A percentile compares a stretch with the other conserved stretches of the same genome.
phyloP scores from a whole-genome alignment of 2,113 vertebrate species.

The Sceloporus tristichus region DNA sequence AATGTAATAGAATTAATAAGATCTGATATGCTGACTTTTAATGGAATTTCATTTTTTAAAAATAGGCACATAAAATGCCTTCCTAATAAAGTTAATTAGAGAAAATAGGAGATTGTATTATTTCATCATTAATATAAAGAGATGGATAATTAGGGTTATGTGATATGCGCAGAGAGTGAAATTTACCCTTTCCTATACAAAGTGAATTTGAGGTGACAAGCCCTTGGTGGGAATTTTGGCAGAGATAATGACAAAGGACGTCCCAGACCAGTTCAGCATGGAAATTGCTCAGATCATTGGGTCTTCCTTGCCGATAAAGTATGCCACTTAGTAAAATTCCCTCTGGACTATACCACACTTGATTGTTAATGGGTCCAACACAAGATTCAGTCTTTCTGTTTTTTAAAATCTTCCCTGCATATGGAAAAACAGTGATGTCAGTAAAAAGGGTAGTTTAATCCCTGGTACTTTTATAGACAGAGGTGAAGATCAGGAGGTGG shows the following conservation, averaged over 20 bases:
- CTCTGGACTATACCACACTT: not conserved
- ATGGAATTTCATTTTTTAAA: conserved; percentile 83
- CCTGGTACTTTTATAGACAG: too few relatives aligned
- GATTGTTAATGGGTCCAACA: not conserved
- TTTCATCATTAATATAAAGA: conserved; percentile 81
- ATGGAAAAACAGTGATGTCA: too few relatives aligned
- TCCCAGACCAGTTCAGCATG: not conserved
- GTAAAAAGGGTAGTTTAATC: too few relatives aligned
- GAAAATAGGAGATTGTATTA: conserved; percentile 82
- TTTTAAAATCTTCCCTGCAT: too few relatives aligned
- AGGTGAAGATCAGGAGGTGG: too few relatives aligned
- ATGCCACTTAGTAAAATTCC: not conserved
- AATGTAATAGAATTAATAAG: conserved; percentile 80
- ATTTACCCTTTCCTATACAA: conserved; percentile 60
- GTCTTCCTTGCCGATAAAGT: not conserved
- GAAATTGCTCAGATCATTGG: not conserved
- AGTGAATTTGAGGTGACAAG: not conserved
- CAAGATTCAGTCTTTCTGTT: not conserved
- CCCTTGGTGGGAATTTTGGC: conserved; percentile 23
- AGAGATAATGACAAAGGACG: not conserved
- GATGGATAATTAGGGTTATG: conserved; percentile 79
- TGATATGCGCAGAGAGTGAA: conserved; percentile 65
- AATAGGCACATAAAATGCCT: conserved; percentile 80
- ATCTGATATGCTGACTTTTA: conserved; percentile 81
- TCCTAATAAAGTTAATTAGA: conserved; percentile 84